These are phyloP conservation scores for Hesperophylax magnus DNA, from an alignment of 1,140 invertebrate genomes.

Conservation along the genomic window DNA sequence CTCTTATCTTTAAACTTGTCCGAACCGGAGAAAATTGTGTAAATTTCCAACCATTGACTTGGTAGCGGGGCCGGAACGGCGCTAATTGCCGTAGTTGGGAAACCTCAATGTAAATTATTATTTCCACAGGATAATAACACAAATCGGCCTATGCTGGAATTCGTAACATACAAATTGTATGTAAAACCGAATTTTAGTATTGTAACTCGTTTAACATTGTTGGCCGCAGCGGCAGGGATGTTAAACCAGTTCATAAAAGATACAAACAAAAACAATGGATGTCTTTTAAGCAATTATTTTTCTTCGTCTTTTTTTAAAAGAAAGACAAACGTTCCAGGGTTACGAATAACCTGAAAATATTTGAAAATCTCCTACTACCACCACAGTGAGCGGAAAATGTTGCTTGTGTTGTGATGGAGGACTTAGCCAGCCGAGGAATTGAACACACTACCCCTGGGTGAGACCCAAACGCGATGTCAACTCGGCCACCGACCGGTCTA, in stretches of 20 bases:
- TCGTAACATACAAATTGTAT: neutral
- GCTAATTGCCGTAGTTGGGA: conserved; percentile 46
- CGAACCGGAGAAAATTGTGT: conserved; percentile 47
- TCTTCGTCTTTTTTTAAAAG: too few relatives aligned
- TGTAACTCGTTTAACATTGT: neutral
- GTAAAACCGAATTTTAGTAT: neutral
- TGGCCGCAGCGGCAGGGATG: neutral
- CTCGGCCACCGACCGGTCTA: too few relatives aligned
- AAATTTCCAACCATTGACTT: conserved; percentile 47
- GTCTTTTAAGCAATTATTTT: too few relatives aligned
- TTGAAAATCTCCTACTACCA: too few relatives aligned
- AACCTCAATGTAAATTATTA: conserved; percentile 47
- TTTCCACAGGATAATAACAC: conserved; percentile 42
- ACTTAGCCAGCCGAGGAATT: too few relatives aligned
- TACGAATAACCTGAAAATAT: too few relatives aligned
- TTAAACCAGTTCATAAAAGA: neutral
- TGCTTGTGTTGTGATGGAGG: too few relatives aligned
- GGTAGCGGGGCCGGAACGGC: conserved; percentile 14
- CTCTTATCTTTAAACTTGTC: conserved; percentile 51
- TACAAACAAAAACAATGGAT: too few relatives aligned
- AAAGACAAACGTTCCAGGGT: too few relatives aligned
- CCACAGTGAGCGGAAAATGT: too few relatives aligned
- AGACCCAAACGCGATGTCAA: too few relatives aligned
- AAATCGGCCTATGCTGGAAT: conserved; percentile 10
- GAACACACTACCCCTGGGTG: too few relatives aligned